Base-by-base conservation (phyloP, 2,797 vertebrate species). In the Phalanger gymnotis region DNA sequence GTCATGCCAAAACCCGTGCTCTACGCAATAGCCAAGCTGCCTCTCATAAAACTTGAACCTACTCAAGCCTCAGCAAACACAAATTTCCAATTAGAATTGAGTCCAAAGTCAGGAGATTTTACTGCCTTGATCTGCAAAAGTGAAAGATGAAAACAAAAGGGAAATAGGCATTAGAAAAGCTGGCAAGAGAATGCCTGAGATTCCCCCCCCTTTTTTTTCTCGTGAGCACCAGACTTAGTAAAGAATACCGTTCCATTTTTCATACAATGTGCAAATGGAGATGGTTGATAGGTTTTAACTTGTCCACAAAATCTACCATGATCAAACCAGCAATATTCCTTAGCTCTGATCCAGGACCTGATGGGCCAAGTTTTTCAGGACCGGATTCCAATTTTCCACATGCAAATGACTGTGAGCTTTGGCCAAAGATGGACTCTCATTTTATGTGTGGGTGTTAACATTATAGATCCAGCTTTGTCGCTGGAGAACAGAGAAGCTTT, bases 21-120 rank as follows among this genome's bases (percentile, higher is more conserved):
- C 40, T 47, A 27, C 47, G 40, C 40, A 47, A 81, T 11, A 47
- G 3, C 40, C 47, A 47, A 81, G 40, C 40, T 47, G 40, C 19
- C 40, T 81, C 40, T 81, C 93, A 93, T 73, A 93, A 97, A 96
- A 95, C 12, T 93, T 96, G 16, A 94, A 51, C 3, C 91, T 94
- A 47, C 95, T 94, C 55, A 56, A 91, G 52, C 5, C 56, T 92
- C 34, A 94, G 73, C 9, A 96, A n/a, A 4, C 81, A 95, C 93
- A 92, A 95, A 95, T 54, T 95, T 53, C 40, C 92, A 97, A 95
- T 95, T 96, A 91, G 92, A 53, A 96, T 90, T 47, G 73, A 93
- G 47, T 90, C 58, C 91, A 95, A 96, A 95, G 93, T 93, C 95
- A 96, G 66, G 56, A 96, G 66, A 28, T 90, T 97, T 96, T 89